A percentile compares a stretch with the other conserved stretches of the same genome.
These are phyloP conservation scores for Drosophila austrosaltans DNA, from an alignment of 2,888 invertebrate genomes.

Conservation along the genomic window DNA sequence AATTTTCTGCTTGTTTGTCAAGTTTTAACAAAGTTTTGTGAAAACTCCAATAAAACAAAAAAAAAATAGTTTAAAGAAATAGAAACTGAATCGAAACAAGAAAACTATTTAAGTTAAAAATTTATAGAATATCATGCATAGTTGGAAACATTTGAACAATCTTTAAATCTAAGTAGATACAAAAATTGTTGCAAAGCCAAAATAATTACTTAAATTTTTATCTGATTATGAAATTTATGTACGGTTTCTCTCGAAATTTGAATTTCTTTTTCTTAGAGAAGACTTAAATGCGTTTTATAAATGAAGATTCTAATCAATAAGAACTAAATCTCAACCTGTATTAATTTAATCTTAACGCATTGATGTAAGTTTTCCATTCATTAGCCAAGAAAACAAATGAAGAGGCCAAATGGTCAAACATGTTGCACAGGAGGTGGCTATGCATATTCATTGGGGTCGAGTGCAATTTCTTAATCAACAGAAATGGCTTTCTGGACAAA, in stretches of 20 bases:
- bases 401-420: constrained; percentile 26
- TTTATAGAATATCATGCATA: neutral
- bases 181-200: no score
- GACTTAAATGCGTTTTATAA: no score
- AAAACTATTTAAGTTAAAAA: neutral
- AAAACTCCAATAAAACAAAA: neutral
- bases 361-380: constrained; percentile 9
- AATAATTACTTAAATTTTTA: no score
- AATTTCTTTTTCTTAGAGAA: no score
- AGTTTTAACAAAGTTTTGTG: constrained; percentile 11
- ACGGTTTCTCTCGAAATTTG: neutral
- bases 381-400: constrained; percentile 31
- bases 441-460: constrained; percentile 17
- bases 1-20: constrained; percentile 10
- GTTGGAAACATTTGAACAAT: no score
- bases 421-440: constrained; percentile 17
- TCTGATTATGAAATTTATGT: neutral
- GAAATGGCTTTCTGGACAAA: constrained; percentile 43
- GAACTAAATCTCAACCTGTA: neutral
- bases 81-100: neutral
- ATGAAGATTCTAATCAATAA: no score
- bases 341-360: neutral
- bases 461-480: constrained; percentile 68
- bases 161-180: no score
- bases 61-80: neutral